Conservation (phyloP, 2,113 vertebrate genomes). For the Hassar affinis region DNA sequence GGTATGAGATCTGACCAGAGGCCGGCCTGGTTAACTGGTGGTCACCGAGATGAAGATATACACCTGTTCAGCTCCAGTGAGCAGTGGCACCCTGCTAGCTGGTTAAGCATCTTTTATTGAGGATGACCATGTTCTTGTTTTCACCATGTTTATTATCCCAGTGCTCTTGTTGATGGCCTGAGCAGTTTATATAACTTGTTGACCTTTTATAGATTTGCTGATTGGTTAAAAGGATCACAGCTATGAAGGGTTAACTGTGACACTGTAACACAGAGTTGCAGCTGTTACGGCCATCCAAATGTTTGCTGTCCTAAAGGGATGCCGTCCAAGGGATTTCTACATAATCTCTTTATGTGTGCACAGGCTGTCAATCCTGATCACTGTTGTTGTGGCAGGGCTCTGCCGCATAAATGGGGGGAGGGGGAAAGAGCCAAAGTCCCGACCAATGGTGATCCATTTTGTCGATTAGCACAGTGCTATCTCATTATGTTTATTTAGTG, state of each 20-base stretch:
- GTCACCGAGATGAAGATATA: not conserved
- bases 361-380: constrained; percentile 58
- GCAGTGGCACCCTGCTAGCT: constrained; percentile 13
- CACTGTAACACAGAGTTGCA: constrained; percentile 41
- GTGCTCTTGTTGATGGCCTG: not conserved
- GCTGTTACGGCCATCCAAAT: constrained; percentile 43
- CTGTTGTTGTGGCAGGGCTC: constrained; percentile 36
- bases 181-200: not conserved
- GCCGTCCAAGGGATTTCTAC: constrained; percentile 53
- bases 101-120: not conserved
- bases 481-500: constrained; percentile 52
- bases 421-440: not conserved
- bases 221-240: constrained; percentile 21
- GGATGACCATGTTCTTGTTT: not conserved
- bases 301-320: constrained; percentile 50
- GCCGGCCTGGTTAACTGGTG: not conserved
- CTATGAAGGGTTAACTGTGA: constrained; percentile 11
- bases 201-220: constrained; percentile 18
- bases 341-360: constrained; percentile 60
- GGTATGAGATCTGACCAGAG: constrained; percentile 8
- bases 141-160: not conserved
- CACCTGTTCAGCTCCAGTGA: not conserved
- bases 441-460: constrained; percentile 49
- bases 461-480: constrained; percentile 50
- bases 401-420: constrained; percentile 4